Percentiles rank a stretch among this genome's conserved stretches.
Evolutionary conservation across 2,113 vertebrate genomes (phyloP).

Genomic region (Rhabdomys dilectus): DNA sequence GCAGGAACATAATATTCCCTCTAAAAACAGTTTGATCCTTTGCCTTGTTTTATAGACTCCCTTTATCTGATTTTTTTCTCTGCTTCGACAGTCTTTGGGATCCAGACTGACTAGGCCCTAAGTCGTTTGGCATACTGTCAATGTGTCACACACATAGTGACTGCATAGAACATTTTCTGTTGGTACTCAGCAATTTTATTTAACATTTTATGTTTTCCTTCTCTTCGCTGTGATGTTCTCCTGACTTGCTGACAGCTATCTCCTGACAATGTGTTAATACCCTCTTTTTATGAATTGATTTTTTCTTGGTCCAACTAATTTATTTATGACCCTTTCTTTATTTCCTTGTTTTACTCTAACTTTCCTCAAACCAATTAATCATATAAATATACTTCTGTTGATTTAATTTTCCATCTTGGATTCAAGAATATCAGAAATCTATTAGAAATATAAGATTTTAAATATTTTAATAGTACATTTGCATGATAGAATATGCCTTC

Average conservation of each 20-base stretch:
- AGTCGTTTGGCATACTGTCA: constrained; percentile 87
- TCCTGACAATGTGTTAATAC: constrained; percentile 84
- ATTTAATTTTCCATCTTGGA: constrained; percentile 75
- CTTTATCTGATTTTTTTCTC: constrained; percentile 82
- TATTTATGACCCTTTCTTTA: constrained; percentile 79
- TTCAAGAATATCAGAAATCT: constrained; percentile 65
- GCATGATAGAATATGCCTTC: constrained; percentile 55
- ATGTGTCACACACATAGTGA: constrained; percentile 81
- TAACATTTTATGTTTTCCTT: constrained; percentile 79
- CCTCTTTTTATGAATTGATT: constrained; percentile 83
- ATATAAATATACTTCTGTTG: constrained; percentile 39
- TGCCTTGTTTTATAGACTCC: constrained; percentile 68
- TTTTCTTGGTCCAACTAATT: constrained; percentile 83
- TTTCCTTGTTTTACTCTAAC: neutral
- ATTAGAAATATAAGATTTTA: constrained; percentile 36
- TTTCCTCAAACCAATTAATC: constrained; percentile 63
- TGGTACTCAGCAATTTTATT: constrained; percentile 83
- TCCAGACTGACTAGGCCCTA: constrained; percentile 85
- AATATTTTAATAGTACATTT: constrained; percentile 59
- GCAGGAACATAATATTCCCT: constrained; percentile 85
- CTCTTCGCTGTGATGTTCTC: constrained; percentile 85
- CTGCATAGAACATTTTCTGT: constrained; percentile 83
- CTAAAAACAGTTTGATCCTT: constrained; percentile 85
- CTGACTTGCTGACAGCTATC: constrained; percentile 85
- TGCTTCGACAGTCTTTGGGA: constrained; percentile 74